Base-by-base conservation (phyloP, 2,797 vertebrate genomes). In the Huso huso region DNA sequence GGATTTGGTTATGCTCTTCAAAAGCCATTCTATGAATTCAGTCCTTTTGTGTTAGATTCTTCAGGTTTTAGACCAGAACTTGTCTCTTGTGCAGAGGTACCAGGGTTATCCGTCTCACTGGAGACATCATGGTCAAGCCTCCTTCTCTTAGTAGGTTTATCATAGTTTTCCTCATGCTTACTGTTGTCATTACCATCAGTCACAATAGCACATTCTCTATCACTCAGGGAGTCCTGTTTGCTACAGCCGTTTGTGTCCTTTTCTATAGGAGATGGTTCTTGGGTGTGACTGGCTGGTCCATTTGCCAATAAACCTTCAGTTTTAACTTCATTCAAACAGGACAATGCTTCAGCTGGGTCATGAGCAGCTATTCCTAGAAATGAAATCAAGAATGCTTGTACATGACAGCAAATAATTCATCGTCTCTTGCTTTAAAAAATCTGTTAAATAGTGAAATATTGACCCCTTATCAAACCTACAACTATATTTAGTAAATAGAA, bases 171-270 rank as follows among this genome's bases (percentile, higher is more conserved):
- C 6, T 88, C 82, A 9, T 82, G 73, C 71, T 90, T 89, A 52
- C 75, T 82, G 71, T 82, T 84, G 64, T 94, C 91, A 0, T 71
- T 81, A 52, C 83, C 70, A 23, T 72, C 71, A 37, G 49, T 79
- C 48, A 2, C 23, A 37, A 83, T 88, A 52, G 88, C 80, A 0
- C 84, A 76, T 75, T 78, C 88, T 66, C 91, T 81, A 6, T 91
- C 90, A 37, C 64, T 63, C 65, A 78, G 55, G 10, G 88, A 81
- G 13, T 61, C 82, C 11, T 85, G 80, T 10, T 84, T 72, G 7
- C 89, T 89, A 72, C 89, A 93, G 18, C 93, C 93, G n/a, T 96
- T 96, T 18, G 91, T 90, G 67, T 91, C 92, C 69, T 70, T 83
- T 71, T 94, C 93, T 0, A 59, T 1, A 62, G 81, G 83, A 10